phyloP scores from a whole-genome alignment of 2,888 invertebrate genomes.

The Malthinus flaveolus region DNA sequence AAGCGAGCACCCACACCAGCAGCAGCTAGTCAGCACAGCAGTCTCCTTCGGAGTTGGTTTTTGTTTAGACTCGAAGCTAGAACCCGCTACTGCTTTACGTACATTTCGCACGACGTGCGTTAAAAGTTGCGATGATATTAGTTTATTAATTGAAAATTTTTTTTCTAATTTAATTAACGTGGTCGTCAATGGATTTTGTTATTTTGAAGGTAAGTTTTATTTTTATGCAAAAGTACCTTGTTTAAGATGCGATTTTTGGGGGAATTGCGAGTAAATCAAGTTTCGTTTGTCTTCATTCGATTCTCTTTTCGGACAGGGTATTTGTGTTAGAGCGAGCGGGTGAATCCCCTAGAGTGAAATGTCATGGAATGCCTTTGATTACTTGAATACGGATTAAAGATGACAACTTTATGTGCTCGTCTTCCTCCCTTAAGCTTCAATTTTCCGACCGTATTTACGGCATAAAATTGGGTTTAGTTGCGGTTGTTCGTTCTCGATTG shows the following conservation, averaged over 20 bases:
- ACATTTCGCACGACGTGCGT: constrained; percentile 15
- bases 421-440: constrained; percentile 26
- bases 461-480: constrained; percentile 22
- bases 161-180: constrained; percentile 4
- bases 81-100: constrained; percentile 4
- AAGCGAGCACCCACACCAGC: constrained; percentile 24
- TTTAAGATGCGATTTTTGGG: constrained; percentile 24
- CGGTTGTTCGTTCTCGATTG: constrained; percentile 14
- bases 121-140: constrained; percentile 20
- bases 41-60: constrained; percentile 28
- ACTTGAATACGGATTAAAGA: constrained; percentile 40
- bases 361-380: constrained; percentile 40
- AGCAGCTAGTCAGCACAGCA: constrained; percentile 9
- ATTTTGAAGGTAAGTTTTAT: constrained; percentile 39
- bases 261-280: constrained; percentile 37
- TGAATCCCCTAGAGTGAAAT: constrained; percentile 38
- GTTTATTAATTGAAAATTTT: constrained; percentile 5
- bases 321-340: constrained; percentile 37
- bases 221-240: not conserved
- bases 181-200: constrained; percentile 41
- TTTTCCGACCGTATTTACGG: constrained; percentile 27
- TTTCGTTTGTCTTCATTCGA: constrained; percentile 35
- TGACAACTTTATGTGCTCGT: constrained; percentile 39
- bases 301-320: constrained; percentile 32
- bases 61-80: constrained; percentile 13